phyloP scores from a whole-genome alignment of 35 echinoderm and acorn worm genomes.

The Nesometra sesokonis region DNA sequence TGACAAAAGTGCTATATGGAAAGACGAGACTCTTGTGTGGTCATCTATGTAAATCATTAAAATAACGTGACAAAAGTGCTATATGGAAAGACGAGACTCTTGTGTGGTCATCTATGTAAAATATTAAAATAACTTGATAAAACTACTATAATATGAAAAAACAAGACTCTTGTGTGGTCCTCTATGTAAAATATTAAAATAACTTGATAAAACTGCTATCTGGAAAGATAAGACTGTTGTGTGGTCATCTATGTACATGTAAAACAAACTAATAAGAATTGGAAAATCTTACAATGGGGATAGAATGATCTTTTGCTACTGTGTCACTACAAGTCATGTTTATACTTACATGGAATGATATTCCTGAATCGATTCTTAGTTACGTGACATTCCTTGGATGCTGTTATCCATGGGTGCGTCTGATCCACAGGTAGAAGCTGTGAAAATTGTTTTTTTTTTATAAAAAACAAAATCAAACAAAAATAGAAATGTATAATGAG shows the following conservation, averaged over 20 bases:
- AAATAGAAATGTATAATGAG: no score
- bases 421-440: not conserved
- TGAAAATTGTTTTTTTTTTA: not conserved
- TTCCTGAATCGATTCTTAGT: conserved; percentile 25
- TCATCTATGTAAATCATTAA: not conserved
- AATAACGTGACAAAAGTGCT: no score
- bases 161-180: conserved; percentile 14
- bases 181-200: not conserved
- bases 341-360: conserved; percentile 1
- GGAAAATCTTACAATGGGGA: no score
- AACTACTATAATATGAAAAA: no score
- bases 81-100: no score
- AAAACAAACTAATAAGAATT: no score
- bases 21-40: conserved; percentile 9
- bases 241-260: no score
- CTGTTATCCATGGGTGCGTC: not conserved
- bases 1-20: no score
- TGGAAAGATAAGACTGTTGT: not conserved
- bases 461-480: no score
- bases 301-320: not conserved
- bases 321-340: not conserved
- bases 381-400: conserved; percentile 1
- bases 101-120: no score
- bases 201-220: not conserved
- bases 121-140: no score